These are phyloP conservation scores for Cephus rjabovi DNA, from an alignment of 2,888 invertebrate genomes.

Conservation along the genomic window DNA sequence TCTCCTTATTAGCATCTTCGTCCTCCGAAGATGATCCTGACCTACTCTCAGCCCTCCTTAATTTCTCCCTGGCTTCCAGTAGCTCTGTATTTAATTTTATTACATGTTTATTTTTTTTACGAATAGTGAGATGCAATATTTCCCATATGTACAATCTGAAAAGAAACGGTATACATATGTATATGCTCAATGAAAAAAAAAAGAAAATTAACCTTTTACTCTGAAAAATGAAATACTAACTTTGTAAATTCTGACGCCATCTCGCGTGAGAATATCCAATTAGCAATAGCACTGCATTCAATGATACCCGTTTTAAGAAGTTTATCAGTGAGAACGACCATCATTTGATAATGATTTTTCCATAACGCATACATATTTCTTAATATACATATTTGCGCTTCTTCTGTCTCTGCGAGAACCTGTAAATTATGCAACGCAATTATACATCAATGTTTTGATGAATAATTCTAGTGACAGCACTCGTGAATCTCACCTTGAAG, in stretches of 20 bases:
- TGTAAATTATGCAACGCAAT: slow-evolving; percentile 55
- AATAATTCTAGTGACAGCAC: neutral
- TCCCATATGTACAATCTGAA: slow-evolving; percentile 94
- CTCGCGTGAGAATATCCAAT: slow-evolving; percentile 97
- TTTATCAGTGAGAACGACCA: slow-evolving; percentile 96
- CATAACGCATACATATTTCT: slow-evolving; percentile 95
- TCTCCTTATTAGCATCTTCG: slow-evolving; percentile 71
- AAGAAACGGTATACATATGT: slow-evolving; percentile 22
- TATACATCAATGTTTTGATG: neutral
- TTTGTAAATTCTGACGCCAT: slow-evolving; percentile 91
- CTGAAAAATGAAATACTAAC: slow-evolving; percentile 57
- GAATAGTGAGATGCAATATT: slow-evolving; percentile 93
- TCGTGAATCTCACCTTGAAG: slow-evolving; percentile 76
- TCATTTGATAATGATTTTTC: slow-evolving; percentile 96
- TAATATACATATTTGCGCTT: slow-evolving; percentile 94
- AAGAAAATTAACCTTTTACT: neutral
- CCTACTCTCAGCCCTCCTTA: slow-evolving; percentile 85
- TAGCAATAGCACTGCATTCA: slow-evolving; percentile 96
- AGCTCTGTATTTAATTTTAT: slow-evolving; percentile 84
- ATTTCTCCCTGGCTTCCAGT: slow-evolving; percentile 86
- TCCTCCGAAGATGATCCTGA: slow-evolving; percentile 85
- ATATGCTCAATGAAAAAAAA: neutral
- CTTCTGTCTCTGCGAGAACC: slow-evolving; percentile 92
- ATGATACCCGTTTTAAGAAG: slow-evolving; percentile 97
- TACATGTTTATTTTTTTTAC: slow-evolving; percentile 97